A percentile compares a stretch with the other conserved stretches of the same genome.
Conservation (phyloP, 64 coral and sea anemone species). For the Montipora foliosa region DNA sequence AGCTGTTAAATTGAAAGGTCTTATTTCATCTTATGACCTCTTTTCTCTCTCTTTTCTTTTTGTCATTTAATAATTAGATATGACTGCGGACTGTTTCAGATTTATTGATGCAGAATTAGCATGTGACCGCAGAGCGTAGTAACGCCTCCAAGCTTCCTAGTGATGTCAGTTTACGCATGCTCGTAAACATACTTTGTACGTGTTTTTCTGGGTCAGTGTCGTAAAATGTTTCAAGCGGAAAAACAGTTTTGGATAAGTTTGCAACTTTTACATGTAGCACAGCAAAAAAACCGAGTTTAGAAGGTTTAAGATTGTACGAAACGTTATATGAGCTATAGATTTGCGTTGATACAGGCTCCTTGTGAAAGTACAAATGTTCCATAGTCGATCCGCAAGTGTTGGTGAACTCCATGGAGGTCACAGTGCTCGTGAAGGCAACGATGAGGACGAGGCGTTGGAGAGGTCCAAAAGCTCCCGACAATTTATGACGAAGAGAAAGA, state of each 20-base stretch:
- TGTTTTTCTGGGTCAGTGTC: background rate
- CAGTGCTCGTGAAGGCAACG: slow-evolving; percentile 14
- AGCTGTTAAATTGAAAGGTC: no score
- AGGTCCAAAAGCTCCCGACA: slow-evolving; percentile 83
- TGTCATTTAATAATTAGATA: no score
- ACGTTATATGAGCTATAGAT: background rate
- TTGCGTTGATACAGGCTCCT: background rate
- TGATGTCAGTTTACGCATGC: slow-evolving; percentile 49
- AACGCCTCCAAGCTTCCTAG: slow-evolving; percentile 18
- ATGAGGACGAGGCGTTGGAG: slow-evolving; percentile 54
- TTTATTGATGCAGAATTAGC: background rate
- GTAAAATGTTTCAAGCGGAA: slow-evolving; percentile 10
- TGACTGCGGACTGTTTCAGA: no score
- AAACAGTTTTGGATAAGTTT: slow-evolving; percentile 5
- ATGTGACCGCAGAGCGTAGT: background rate
- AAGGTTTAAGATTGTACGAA: background rate
- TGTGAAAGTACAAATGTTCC: slow-evolving; percentile 25
- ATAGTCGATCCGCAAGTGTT: slow-evolving; percentile 61
- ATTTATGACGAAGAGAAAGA: slow-evolving; percentile 80
- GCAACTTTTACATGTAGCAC: background rate
- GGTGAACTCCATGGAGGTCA: slow-evolving; percentile 77
- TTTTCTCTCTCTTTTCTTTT: no score
- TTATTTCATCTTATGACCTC: no score
- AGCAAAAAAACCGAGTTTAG: background rate
- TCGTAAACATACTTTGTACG: background rate